phyloP scores from a whole-genome alignment of 1,140 invertebrate genomes.

The Euwallacea fornicatus region DNA sequence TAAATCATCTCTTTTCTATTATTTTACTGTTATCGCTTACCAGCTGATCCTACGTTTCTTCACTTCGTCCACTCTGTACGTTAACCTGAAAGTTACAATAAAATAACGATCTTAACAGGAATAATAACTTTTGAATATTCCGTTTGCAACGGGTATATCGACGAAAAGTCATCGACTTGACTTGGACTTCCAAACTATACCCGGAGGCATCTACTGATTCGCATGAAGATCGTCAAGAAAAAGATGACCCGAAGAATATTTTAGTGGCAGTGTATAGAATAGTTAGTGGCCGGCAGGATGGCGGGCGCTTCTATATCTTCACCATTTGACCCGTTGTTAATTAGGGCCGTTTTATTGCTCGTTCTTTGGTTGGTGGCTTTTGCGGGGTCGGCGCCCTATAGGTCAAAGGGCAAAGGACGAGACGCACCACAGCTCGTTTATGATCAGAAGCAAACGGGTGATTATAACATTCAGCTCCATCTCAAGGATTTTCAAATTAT shows the following conservation, averaged over 20 bases:
- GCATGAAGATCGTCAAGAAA: conserved; percentile 7
- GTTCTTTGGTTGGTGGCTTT: background rate
- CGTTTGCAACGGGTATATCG: conserved; percentile 2
- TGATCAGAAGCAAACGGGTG: conserved; percentile 75
- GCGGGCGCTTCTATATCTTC: conserved; percentile 5
- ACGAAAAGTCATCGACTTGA: conserved; percentile 25
- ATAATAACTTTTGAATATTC: conserved; percentile 3
- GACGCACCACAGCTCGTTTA: conserved; percentile 51
- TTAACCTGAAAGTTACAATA: no score
- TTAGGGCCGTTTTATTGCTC: background rate
- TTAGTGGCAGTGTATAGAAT: conserved; percentile 21
- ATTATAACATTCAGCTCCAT: conserved; percentile 76
- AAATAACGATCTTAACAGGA: no score
- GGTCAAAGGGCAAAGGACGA: conserved; percentile 29
- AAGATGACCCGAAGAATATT: conserved; percentile 13
- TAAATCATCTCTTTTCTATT: no score
- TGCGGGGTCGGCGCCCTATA: conserved; percentile 9
- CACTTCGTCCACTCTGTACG: no score
- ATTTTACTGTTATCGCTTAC: no score
- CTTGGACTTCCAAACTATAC: conserved; percentile 9
- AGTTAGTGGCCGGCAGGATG: background rate
- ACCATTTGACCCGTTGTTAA: background rate
- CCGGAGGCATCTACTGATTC: background rate
- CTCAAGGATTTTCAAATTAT: conserved; percentile 75
- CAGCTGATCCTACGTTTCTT: no score